A percentile compares a stretch with the other conserved stretches of the same genome.
Evolutionary conservation across 2,797 vertebrate genomes (phyloP).

Genomic region (Melanotaenia maccullochi): DNA sequence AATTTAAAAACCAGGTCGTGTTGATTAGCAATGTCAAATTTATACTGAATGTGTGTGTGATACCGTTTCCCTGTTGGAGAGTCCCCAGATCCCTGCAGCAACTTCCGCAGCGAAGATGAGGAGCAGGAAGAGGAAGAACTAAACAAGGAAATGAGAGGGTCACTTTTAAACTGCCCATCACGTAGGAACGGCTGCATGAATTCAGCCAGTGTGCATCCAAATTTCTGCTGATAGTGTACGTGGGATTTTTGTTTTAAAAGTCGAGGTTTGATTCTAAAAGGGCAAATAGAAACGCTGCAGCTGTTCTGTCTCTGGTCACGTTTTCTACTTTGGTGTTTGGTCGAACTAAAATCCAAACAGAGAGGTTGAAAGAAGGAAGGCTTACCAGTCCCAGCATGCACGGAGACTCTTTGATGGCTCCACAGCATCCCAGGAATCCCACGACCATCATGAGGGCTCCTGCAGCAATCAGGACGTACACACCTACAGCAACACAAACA

Average conservation of each 20-base stretch:
- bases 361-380: background rate
- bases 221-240: background rate
- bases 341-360: background rate
- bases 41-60: background rate
- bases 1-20: background rate
- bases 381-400: conserved; percentile 97
- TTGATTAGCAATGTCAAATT: background rate
- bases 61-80: conserved; percentile 90
- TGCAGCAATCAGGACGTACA: conserved; percentile 93
- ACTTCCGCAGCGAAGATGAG: conserved; percentile 93
- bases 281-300: background rate
- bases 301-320: background rate
- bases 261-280: background rate
- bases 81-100: conserved; percentile 94
- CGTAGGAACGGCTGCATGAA: background rate
- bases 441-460: conserved; percentile 96
- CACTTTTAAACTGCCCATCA: background rate
- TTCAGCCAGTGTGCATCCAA: background rate
- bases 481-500: conserved; percentile 78
- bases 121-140: conserved; percentile 96
- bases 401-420: conserved; percentile 92
- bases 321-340: background rate
- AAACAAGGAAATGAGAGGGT: conserved; percentile 4
- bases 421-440: conserved; percentile 96
- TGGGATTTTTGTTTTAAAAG: background rate